Evolutionary conservation across 2,888 invertebrate genomes (phyloP).

Genomic region (Eilema griseolum): DNA sequence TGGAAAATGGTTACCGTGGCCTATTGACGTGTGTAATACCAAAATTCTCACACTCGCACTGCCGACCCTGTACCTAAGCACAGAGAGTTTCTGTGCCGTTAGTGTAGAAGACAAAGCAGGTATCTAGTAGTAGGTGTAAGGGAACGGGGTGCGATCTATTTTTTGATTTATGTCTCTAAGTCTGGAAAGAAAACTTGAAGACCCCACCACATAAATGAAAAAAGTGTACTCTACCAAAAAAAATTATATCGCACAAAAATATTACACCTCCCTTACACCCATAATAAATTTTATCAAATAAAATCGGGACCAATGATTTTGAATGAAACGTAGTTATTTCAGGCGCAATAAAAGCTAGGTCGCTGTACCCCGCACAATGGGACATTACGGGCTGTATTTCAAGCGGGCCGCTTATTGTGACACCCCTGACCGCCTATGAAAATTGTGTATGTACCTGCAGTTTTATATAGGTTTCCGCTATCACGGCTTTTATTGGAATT

Average conservation of each 20-base stretch:
- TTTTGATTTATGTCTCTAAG: no score
- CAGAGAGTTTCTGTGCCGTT: no score
- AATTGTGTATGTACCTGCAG: conserved; percentile 26
- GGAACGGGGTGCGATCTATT: no score
- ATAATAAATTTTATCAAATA: conserved; percentile 58
- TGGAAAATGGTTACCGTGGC: no score
- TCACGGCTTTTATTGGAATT: conserved; percentile 44
- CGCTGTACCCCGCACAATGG: conserved; percentile 50
- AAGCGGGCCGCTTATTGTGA: conserved; percentile 42
- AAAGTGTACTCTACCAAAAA: neutral
- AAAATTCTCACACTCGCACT: no score
- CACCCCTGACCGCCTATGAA: conserved; percentile 43
- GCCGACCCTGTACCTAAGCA: no score
- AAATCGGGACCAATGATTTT: conserved; percentile 50
- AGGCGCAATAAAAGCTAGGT: conserved; percentile 50
- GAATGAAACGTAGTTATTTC: conserved; percentile 50
- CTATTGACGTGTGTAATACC: no score
- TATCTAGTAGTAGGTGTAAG: no score
- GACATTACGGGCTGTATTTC: conserved; percentile 49
- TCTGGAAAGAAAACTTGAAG: no score
- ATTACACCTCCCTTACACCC: conserved; percentile 28
- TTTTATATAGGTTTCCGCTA: conserved; percentile 49
- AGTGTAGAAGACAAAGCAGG: no score
- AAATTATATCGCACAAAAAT: conserved; percentile 36
- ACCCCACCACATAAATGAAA: no score